Base-by-base conservation (phyloP, 2,797 vertebrate genomes). In the Aeoliscus strigatus region DNA sequence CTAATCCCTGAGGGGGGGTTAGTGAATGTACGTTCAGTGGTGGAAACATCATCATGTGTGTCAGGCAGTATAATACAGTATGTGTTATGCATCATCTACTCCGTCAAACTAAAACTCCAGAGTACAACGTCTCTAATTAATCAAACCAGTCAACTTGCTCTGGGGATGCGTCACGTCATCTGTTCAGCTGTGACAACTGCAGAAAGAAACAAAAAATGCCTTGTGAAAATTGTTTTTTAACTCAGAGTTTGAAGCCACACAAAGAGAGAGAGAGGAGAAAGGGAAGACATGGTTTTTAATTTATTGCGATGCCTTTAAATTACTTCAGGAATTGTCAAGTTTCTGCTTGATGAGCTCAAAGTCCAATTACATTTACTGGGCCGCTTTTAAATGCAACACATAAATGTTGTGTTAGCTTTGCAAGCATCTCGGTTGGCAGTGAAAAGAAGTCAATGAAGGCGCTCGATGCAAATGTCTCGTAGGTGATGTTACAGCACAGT, bases 81-180 rank as follows among this genome's bases (percentile, higher is more conserved):
- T 50, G 26, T 39, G 69, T 68, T 77, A 42, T 55, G 73, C 72
- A 64, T 63, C 78, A 71, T 53, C 60, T 41, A 27, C 41, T 30
- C 7, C 42, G 18, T 57, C 61, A 60, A 60, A 66, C 31, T 17
- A 5, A 51, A 63, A 65, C 70, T 33, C 12, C 39, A 8, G 29
- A 9, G 29, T 38, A 27, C 8, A 30, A 34, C 54, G 30, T 61
- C 60, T 68, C 70, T 55, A 62, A 81, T 78, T 75, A 75, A 73
- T 77, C 71, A 77, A 76, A 74, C 48, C 77, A 37, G 51, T 61
- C 57, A 43, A 32, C 26, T 61, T 36, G 32, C 73, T 62, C 5
- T 7, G 41, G 79, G 56, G 51, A 66, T 16, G 37, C 75, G 77
- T 78, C 77, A 76, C 58, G 62, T 61, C 14, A 69, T 73, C 52